Percentiles rank a stretch among this genome's conserved stretches.
These are phyloP conservation scores for Coranthus polyacanthus DNA, from an alignment of 2,797 vertebrate genomes.

Conservation along the genomic window DNA sequence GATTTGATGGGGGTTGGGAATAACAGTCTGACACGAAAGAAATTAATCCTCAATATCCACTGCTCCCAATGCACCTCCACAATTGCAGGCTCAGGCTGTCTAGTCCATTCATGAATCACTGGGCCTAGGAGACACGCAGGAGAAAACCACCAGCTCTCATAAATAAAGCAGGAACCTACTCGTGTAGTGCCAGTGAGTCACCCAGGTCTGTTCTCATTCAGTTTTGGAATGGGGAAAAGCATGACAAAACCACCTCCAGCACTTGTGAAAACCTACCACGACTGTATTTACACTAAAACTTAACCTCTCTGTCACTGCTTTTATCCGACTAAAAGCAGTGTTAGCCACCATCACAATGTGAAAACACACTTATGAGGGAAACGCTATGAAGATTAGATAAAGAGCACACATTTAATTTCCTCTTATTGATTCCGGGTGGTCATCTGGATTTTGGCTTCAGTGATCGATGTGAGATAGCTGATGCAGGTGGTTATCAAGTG, in stretches of 20 bases:
- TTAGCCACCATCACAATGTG: constrained; percentile 10
- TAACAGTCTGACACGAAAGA: constrained; percentile 79
- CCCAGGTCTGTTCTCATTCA: constrained; percentile 73
- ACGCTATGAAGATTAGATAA: constrained; percentile 53
- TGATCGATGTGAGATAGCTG: constrained; percentile 72
- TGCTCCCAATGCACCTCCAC: constrained; percentile 80
- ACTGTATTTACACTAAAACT: constrained; percentile 50
- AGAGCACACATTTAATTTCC: constrained; percentile 68
- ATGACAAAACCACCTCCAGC: constrained; percentile 68
- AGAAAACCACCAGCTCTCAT: constrained; percentile 83
- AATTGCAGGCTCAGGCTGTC: constrained; percentile 79
- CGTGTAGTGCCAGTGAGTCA: constrained; percentile 81
- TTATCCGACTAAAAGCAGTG: constrained; percentile 20
- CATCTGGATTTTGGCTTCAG: constrained; percentile 62
- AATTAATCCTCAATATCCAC: constrained; percentile 84
- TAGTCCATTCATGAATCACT: constrained; percentile 87
- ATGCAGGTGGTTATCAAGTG: constrained; percentile 63
- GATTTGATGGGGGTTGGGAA: constrained; percentile 80
- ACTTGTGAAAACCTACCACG: constrained; percentile 44
- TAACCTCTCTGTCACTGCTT: constrained; percentile 32
- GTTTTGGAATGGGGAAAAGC: constrained; percentile 68
- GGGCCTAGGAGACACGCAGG: constrained; percentile 76
- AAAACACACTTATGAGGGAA: constrained; percentile 42
- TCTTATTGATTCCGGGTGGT: constrained; percentile 62
- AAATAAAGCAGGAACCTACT: constrained; percentile 84